Evolutionary conservation across 1,140 invertebrate species (phyloP), one percentile per base, ranked within the genome.

Genomic region (Brachionus rubens): DNA sequence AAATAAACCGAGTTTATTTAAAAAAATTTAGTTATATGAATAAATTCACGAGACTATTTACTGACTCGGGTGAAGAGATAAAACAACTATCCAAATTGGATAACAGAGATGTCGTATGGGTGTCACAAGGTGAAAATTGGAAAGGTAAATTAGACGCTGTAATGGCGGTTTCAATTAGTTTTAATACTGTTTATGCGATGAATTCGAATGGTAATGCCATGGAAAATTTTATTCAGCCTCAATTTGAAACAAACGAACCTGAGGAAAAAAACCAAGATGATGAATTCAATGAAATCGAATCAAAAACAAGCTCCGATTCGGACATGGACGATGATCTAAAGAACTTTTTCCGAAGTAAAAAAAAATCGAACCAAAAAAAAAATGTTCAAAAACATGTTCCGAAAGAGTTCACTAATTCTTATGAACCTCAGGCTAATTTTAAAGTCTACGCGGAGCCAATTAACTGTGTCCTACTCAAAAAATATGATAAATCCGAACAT

Each of bases 81-180:
- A 72, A 72, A 50, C n/a, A 14, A 30, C 19, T 72, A 30, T 19
- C 36, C 12, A 72, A 72, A 72, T 54, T 72, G 46, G 28, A 19
- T 14, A 14, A 14, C 28, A 33, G 26, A 36, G 68, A 72, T 33
- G 46, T 48, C 3, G 41, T 72, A 10, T 48, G 46, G 68, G 68
- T 54, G 21, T 72, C 68, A 21, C 68, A 72, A 41, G 68, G 68
- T 41, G 68, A 72, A 50, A 72, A 72, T 40, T 72, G 68, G 68
- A 48, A 54, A 36, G 46, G 46, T 19, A 21, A 48, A 48, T 41
- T 9, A 40, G 26, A 72, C 21, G 30, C 68, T 21, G 28, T 28
- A 12, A 14, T 48, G 36, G 50, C 46, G 9, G 26, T 72, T 14
- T 33, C 68, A 14, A 48, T 72, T n/a, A 21, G 46, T 40, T 72